phyloP scores from a whole-genome alignment of 2,797 vertebrate genomes.

The Catostomus latipinnis region DNA sequence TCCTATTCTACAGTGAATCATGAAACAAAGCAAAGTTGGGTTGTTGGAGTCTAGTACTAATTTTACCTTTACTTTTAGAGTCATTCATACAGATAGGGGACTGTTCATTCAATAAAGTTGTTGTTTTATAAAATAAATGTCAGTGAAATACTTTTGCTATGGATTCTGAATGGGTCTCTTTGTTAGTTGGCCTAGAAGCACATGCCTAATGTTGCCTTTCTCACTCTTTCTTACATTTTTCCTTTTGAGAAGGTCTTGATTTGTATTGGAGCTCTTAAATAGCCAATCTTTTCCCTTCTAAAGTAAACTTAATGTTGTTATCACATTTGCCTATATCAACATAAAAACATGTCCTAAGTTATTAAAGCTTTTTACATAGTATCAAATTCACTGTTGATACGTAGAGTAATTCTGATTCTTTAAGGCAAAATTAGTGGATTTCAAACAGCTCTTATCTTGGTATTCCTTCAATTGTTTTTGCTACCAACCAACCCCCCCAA shows the following conservation, averaged over 20 bases:
- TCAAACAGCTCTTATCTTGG: constrained; percentile 15
- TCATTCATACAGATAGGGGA: not conserved
- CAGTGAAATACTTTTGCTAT: constrained; percentile 13
- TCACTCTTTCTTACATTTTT: not conserved
- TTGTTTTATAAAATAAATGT: not conserved
- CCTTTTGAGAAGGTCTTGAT: not conserved
- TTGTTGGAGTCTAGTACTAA: constrained; percentile 6
- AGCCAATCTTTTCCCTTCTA: not conserved
- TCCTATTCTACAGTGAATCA: constrained; percentile 35
- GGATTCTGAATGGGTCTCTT: constrained; percentile 60
- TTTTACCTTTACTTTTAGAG: not conserved
- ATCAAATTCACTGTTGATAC: not conserved
- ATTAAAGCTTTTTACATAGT: not conserved
- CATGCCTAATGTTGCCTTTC: constrained; percentile 53
- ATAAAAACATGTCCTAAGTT: not conserved
- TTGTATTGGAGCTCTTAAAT: not conserved
- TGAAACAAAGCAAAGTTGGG: constrained; percentile 66
- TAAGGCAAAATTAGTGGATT: not conserved
- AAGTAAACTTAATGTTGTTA: not conserved
- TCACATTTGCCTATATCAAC: not conserved
- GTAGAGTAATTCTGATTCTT: not conserved
- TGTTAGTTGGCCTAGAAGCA: constrained; percentile 64
- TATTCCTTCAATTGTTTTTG: constrained; percentile 49
- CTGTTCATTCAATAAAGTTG: not conserved
- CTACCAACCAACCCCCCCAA: constrained; percentile 3